These are phyloP conservation scores for Zoanthus solanderi DNA, from an alignment of 92 coral and sea anemone genomes.

Conservation along the genomic window DNA sequence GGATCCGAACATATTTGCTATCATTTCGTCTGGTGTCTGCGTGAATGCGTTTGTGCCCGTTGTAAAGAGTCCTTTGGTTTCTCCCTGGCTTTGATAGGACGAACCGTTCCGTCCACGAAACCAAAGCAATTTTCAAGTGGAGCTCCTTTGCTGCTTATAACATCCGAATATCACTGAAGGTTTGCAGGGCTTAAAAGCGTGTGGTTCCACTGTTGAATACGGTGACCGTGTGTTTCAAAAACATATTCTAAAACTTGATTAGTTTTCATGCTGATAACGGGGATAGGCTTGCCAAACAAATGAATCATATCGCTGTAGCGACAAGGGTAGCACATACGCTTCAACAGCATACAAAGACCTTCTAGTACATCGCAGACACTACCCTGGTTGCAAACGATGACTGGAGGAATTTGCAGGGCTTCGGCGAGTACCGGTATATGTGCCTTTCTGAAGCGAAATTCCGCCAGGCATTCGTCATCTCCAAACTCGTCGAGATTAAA, in stretches of 20 bases:
- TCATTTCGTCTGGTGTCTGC: not conserved
- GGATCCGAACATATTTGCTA: conserved; percentile 36
- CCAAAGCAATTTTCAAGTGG: not conserved
- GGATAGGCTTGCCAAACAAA: not conserved
- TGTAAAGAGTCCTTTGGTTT: too few species aligned
- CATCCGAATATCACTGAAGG: not conserved
- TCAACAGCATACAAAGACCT: too few species aligned
- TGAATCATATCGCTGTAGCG: conserved; percentile 14
- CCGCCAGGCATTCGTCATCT: not conserved
- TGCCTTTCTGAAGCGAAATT: conserved; percentile 8
- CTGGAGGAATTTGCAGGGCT: conserved; percentile 1
- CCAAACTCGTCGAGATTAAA: not conserved
- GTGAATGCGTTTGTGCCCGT: too few species aligned
- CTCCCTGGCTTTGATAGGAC: too few species aligned
- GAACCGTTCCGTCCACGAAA: too few species aligned
- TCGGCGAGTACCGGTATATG: not conserved
- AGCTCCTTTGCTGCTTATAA: not conserved
- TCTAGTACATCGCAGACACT: not conserved
- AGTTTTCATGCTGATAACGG: not conserved
- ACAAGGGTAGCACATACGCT: too few species aligned
- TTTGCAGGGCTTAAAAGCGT: not conserved
- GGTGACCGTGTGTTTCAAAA: not conserved
- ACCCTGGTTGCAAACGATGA: not conserved
- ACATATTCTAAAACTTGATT: conserved; percentile 9
- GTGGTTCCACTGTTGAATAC: not conserved